A percentile compares a stretch with the other conserved stretches of the same genome.
Conservation (phyloP, 2,888 invertebrate species). For the Acleris cristana region DNA sequence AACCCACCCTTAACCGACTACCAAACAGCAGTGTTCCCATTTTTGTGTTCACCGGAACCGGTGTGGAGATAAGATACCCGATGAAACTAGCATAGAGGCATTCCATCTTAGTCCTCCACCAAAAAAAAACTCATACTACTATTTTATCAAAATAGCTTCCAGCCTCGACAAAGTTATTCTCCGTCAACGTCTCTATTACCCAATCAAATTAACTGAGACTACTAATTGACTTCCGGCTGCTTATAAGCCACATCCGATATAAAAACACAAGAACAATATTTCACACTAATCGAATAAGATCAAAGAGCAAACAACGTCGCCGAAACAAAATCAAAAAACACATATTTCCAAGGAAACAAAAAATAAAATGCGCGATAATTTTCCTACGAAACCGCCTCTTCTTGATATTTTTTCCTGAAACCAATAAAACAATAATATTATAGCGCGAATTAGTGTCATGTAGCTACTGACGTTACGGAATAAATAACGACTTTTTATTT, state of each 20-base stretch:
- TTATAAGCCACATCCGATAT: constrained; percentile 6
- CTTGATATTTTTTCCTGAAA: constrained; percentile 64
- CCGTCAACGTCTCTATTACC: constrained; percentile 11
- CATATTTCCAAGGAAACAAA: constrained; percentile 72
- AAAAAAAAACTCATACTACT: too few species aligned
- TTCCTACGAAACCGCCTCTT: constrained; percentile 61
- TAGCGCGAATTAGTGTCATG: constrained; percentile 62
- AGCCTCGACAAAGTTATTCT: background rate
- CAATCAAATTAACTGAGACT: constrained; percentile 21
- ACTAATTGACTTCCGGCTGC: constrained; percentile 31
- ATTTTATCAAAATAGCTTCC: too few species aligned
- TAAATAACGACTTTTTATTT: constrained; percentile 68
- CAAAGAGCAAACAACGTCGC: constrained; percentile 43
- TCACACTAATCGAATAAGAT: constrained; percentile 35
- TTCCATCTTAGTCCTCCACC: too few species aligned
- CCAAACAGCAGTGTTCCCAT: too few species aligned
- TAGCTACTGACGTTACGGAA: constrained; percentile 61
- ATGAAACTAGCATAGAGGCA: too few species aligned
- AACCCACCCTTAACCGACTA: too few species aligned
- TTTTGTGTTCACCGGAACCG: too few species aligned
- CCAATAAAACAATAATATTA: constrained; percentile 81
- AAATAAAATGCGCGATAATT: constrained; percentile 75
- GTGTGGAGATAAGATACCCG: too few species aligned
- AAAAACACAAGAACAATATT: constrained; percentile 28
- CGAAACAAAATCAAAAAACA: constrained; percentile 45